Evolutionary conservation across 2,113 vertebrate species (phyloP).

Genomic region (human (Homo sapiens)): GRCh38 chr13:40934001-40934500

Average conservation of each 20-base stretch:
- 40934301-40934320: background rate
- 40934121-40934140: background rate
- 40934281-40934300: slow-evolving; percentile 4
- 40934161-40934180: background rate
- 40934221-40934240: background rate
- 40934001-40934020: slow-evolving; percentile 86
- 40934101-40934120: background rate
- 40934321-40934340: background rate
- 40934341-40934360: background rate
- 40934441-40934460: no score
- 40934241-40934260: background rate
- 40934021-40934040: slow-evolving; percentile 83
- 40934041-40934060: slow-evolving; percentile 64
- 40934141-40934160: background rate
- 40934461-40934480: no score
- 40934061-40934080: background rate
- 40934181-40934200: background rate
- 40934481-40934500: no score
- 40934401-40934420: background rate
- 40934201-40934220: background rate
- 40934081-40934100: slow-evolving; percentile 20
- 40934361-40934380: background rate
- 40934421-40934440: no score
- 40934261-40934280: background rate
- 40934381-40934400: slow-evolving; percentile 16